These are phyloP conservation scores for Cardiocondyla obscurior DNA, from an alignment of 1,140 invertebrate genomes.

Conservation along the genomic window DNA sequence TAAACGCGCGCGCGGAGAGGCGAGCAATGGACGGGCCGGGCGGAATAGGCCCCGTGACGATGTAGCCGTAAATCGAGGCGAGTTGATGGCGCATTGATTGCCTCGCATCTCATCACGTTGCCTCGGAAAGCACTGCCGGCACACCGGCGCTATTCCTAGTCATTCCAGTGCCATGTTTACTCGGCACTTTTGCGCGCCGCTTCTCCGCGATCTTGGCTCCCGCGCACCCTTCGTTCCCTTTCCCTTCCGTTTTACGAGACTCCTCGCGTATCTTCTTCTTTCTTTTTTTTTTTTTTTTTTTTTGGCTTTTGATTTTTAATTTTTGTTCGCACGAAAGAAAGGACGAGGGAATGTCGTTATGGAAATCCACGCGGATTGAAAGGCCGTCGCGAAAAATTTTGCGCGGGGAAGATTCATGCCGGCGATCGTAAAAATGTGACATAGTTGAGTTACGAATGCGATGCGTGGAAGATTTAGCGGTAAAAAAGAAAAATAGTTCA, in stretches of 20 bases:
- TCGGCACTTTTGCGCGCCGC: slow-evolving; percentile 55
- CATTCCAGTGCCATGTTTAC: slow-evolving; percentile 60
- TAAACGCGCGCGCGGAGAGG: slow-evolving; percentile 64
- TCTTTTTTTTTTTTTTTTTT: too few relatives aligned
- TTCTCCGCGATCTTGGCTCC: slow-evolving; percentile 30
- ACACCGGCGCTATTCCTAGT: slow-evolving; percentile 59
- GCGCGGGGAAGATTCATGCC: neutral
- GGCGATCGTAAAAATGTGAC: neutral
- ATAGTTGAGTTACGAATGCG: neutral
- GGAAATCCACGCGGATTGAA: slow-evolving; percentile 14
- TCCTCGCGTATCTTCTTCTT: neutral
- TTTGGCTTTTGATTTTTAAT: too few relatives aligned
- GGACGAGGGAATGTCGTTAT: neutral
- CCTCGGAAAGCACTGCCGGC: slow-evolving; percentile 56
- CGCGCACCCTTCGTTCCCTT: neutral
- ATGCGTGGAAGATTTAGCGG: neutral
- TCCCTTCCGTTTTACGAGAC: neutral
- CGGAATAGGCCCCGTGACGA: slow-evolving; percentile 75
- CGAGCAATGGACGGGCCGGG: slow-evolving; percentile 66
- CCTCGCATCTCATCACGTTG: slow-evolving; percentile 79
- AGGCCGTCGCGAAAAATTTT: neutral
- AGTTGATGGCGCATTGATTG: slow-evolving; percentile 83
- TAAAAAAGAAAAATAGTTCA: too few relatives aligned
- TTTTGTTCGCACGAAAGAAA: neutral
- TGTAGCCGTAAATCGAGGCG: slow-evolving; percentile 82